Evolutionary conservation across 2,113 vertebrate genomes (phyloP), one percentile per base, ranked within the genome.

Genomic region (Passerina amoena): DNA sequence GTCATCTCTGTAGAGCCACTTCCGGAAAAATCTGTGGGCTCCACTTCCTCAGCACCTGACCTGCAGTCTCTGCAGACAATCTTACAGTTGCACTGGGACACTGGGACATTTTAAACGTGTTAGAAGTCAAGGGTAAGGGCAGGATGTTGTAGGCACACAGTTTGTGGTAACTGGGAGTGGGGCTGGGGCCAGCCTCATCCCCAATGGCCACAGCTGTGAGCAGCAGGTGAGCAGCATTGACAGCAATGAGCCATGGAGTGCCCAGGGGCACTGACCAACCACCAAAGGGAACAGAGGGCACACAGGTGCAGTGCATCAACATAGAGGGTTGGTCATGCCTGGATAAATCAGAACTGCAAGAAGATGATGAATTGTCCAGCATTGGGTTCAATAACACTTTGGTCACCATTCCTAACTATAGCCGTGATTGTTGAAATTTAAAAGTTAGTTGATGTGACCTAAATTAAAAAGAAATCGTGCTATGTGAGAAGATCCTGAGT

Each of bases 381-480:
- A 85, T 72, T 30, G 59, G 69, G 33, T 92, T 94, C 88, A 95
- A 60, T 81, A 91, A 90, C 44, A 78, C 30, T 95, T 96, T 94
- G 94, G 95, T 96, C 54, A 88, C 33, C 70, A 68, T 59, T 96
- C 60, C 44, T 78, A 96, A 76, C 87, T 92, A 57, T 57, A 90
- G 57, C 30, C 82, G 79, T 63, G 23, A 69, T 94, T 96, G 64
- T 92, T 88, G 90, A 96, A 92, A 96, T 96, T 75, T 86, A 95
- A 72, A 97, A 90, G 95, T 91, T 95, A 91, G 72, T 90, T 93
- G 54, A 95, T 31, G 7, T 42, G 37, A 88, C 17, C 81, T 91
- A 86, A 93, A 96, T 92, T 89, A 81, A 89, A 94, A 96, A 85
- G 40, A 86, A 96, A 95, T 82, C 40, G 50, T 80, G 65, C 66